A percentile compares a stretch with the other conserved stretches of the same genome.
phyloP scores from a whole-genome alignment of 2,888 invertebrate species.

The Mechanitis mazaeus region DNA sequence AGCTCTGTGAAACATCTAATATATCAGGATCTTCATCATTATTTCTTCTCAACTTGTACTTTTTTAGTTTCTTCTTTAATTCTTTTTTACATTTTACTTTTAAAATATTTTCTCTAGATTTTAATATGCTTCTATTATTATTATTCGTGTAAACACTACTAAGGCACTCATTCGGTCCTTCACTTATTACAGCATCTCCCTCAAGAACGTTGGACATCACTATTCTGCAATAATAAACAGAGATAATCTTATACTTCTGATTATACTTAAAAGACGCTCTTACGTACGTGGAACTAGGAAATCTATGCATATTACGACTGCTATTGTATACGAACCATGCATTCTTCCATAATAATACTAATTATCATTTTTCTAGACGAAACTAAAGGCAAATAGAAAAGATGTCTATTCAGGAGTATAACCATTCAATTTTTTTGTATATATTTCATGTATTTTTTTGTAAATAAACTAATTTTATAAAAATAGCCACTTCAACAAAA shows the following conservation, averaged over 20 bases:
- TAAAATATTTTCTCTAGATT: constrained; percentile 47
- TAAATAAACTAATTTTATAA: not conserved
- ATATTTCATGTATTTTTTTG: too few species aligned
- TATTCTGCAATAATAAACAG: constrained; percentile 46
- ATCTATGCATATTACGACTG: not conserved
- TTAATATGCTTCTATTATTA: constrained; percentile 38
- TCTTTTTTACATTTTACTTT: constrained; percentile 50
- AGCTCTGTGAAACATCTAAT: constrained; percentile 57
- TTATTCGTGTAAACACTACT: constrained; percentile 30
- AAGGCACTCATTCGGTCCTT: constrained; percentile 24
- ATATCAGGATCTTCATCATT: constrained; percentile 65
- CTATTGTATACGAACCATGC: constrained; percentile 24
- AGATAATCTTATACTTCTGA: not conserved
- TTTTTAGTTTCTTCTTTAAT: constrained; percentile 59
- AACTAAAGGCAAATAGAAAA: too few species aligned
- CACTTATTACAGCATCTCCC: constrained; percentile 30
- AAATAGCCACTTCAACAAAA: constrained; percentile 14
- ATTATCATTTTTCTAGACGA: not conserved
- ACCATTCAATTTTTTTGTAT: too few species aligned
- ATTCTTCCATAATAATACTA: constrained; percentile 17
- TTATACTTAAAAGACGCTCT: not conserved
- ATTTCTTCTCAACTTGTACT: constrained; percentile 62
- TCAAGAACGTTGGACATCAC: constrained; percentile 57
- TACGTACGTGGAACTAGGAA: not conserved
- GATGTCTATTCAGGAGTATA: too few species aligned